phyloP scores from a whole-genome alignment of 2,888 invertebrate species.

The Ashinkailepas kermadecensis region DNA sequence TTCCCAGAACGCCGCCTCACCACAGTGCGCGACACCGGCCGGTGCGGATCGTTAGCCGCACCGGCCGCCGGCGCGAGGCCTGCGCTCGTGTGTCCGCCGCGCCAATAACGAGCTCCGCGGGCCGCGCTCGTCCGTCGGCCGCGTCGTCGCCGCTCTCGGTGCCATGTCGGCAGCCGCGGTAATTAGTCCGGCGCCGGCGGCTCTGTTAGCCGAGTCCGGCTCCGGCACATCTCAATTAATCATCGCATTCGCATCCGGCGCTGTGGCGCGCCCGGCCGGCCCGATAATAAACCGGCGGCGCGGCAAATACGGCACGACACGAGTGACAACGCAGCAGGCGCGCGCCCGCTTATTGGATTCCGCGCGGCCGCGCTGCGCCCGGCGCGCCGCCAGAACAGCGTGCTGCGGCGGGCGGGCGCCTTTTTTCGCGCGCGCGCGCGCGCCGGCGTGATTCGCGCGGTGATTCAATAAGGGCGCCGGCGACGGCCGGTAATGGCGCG shows the following conservation, averaged over 20 bases:
- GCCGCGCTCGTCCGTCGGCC: background rate
- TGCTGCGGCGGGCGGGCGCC: constrained; percentile 12
- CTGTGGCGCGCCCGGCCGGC: background rate
- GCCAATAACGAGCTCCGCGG: too few species aligned
- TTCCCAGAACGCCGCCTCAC: too few species aligned
- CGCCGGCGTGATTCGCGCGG: background rate
- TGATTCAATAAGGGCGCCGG: constrained; percentile 14
- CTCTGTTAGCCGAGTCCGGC: background rate
- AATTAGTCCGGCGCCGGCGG: background rate
- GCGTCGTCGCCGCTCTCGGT: background rate
- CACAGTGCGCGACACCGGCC: too few species aligned
- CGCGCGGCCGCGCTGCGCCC: background rate
- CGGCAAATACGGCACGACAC: constrained; percentile 10
- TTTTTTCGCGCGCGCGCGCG: constrained; percentile 10
- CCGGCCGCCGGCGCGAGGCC: too few species aligned
- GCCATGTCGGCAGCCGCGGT: background rate
- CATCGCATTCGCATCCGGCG: background rate
- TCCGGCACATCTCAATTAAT: constrained; percentile 20
- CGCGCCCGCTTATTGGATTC: constrained; percentile 11
- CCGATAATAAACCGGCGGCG: constrained; percentile 13
- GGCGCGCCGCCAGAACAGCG: constrained; percentile 1
- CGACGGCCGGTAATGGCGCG: background rate
- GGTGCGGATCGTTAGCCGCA: too few species aligned
- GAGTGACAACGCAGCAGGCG: constrained; percentile 9
- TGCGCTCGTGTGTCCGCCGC: too few species aligned